Percentiles rank a stretch among this genome's conserved stretches.
Conservation (phyloP, 1,140 invertebrate species). For the Scaptomyza pallida region DNA sequence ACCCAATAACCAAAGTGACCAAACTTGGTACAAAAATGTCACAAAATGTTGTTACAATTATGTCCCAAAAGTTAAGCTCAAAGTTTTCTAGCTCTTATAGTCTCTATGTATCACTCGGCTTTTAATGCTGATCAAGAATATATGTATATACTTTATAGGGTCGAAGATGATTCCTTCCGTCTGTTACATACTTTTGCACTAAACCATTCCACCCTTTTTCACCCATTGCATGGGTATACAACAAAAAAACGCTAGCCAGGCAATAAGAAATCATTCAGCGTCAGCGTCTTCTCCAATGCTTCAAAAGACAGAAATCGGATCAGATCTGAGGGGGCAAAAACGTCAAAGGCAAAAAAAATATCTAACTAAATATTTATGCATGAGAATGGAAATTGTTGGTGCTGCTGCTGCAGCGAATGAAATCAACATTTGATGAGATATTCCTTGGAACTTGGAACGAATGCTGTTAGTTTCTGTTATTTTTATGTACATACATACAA, state of each 20-base stretch:
- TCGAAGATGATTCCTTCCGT: no score
- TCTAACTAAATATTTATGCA: conserved; percentile 71
- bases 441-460: conserved; percentile 51
- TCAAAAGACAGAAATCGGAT: conserved; percentile 41
- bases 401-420: conserved; percentile 42
- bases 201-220: no score
- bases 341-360: conserved; percentile 20
- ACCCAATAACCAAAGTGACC: no score
- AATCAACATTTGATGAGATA: conserved; percentile 53
- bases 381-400: conserved; percentile 52
- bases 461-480: conserved; percentile 16
- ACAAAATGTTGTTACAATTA: no score
- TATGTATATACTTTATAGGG: no score
- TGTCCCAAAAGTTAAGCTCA: no score
- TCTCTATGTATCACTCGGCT: no score
- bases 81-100: no score
- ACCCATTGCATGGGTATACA: no score
- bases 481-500: conserved; percentile 4
- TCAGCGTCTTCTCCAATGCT: conserved; percentile 8
- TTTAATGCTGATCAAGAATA: no score
- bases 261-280: conserved; percentile 13
- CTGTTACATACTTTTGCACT: no score
- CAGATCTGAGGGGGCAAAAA: conserved; percentile 1
- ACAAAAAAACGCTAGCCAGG: conserved; percentile 18
- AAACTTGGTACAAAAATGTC: no score